Conservation (phyloP, 2,113 vertebrate species). For the Mesocricetus auratus region DNA sequence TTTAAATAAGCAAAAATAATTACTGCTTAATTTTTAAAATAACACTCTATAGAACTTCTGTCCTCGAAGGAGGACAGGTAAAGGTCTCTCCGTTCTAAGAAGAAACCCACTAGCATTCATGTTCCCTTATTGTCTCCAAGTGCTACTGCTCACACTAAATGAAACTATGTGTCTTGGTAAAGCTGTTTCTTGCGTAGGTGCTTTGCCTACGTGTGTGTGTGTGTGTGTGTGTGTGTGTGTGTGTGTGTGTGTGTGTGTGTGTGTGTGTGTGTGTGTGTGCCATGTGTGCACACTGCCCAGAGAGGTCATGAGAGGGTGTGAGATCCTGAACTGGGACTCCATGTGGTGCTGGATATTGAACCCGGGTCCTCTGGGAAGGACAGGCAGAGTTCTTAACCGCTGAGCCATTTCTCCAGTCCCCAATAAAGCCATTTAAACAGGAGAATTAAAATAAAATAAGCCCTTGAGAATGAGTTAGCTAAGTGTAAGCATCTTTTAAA, state of each 20-base stretch:
- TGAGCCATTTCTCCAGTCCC: neutral
- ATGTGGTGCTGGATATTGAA: neutral
- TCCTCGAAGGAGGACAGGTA: neutral
- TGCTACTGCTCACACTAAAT: neutral
- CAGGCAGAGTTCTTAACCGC: neutral
- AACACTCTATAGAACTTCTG: neutral
- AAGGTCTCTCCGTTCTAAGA: neutral
- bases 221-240: neutral
- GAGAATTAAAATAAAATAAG: neutral
- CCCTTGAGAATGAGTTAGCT: neutral
- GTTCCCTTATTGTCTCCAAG: neutral
- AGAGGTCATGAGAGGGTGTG: neutral
- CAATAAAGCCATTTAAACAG: neutral
- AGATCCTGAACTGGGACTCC: neutral
- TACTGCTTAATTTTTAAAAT: neutral
- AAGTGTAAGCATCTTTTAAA: neutral
- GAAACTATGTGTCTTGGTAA: neutral
- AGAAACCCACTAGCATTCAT: neutral
- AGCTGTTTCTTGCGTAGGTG: neutral
- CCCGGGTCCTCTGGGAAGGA: neutral
- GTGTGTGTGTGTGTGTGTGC: neutral
- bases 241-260: no score
- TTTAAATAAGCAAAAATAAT: neutral
- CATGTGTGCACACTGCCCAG: no score
- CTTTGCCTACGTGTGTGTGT: neutral